Conservation (phyloP, 2,888 invertebrate genomes). For the Hetaerina titia region DNA sequence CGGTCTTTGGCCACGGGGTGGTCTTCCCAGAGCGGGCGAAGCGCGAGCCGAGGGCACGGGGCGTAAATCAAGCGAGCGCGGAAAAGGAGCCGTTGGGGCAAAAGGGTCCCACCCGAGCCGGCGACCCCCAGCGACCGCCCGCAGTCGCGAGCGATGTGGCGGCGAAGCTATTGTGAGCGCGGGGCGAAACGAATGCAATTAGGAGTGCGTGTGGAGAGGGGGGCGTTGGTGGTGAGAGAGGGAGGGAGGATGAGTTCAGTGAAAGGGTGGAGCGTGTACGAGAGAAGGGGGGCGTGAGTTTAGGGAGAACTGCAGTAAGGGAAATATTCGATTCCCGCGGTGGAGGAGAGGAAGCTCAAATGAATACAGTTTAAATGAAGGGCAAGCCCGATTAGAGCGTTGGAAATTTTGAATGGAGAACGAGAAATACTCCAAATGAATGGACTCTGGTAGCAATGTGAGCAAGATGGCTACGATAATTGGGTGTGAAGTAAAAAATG, state of each 20-base stretch:
- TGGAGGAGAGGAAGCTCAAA: not conserved
- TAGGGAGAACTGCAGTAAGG: not conserved
- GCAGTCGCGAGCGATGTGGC: constrained; percentile 39
- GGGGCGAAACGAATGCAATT: constrained; percentile 58
- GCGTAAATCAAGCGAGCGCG: not conserved
- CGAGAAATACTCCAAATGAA: not conserved
- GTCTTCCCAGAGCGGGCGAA: not conserved
- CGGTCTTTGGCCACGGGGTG: not conserved
- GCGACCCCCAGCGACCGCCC: constrained; percentile 39
- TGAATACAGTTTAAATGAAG: not conserved
- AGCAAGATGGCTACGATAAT: not conserved
- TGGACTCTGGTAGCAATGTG: not conserved
- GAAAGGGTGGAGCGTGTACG: not conserved
- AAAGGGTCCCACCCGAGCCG: not conserved
- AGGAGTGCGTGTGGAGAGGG: constrained; percentile 10
- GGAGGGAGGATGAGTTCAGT: not conserved
- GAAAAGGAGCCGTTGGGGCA: not conserved
- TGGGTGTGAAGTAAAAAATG: not conserved
- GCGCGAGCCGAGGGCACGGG: not conserved
- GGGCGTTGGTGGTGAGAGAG: not conserved
- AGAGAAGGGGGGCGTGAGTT: not conserved
- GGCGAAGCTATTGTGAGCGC: constrained; percentile 36
- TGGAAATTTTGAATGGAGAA: not conserved
- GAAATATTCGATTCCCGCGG: constrained; percentile 16
- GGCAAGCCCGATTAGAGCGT: not conserved